Conservation (phyloP, 2,888 invertebrate species). For the Sylvicola cinctus region DNA sequence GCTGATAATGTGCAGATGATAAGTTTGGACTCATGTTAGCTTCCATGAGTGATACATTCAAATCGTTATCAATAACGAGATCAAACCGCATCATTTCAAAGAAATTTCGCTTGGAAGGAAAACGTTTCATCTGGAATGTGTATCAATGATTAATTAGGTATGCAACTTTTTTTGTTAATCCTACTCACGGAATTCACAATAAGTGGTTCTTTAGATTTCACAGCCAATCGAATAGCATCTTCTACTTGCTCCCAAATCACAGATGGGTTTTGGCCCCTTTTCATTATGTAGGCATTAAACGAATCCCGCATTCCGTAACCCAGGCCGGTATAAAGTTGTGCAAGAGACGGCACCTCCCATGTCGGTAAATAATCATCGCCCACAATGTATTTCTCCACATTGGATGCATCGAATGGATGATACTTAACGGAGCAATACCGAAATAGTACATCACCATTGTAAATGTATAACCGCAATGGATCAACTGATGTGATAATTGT, state of each 20-base stretch:
- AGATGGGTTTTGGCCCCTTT: conserved; percentile 45
- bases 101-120: conserved; percentile 43
- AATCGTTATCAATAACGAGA: conserved; percentile 69
- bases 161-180: not conserved
- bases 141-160: not conserved
- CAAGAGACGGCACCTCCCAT: conserved; percentile 73
- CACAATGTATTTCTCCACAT: conserved; percentile 78
- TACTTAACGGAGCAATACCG: conserved; percentile 79
- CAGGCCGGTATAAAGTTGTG: conserved; percentile 43
- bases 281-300: conserved; percentile 53
- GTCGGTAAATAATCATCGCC: conserved; percentile 86
- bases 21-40: conserved; percentile 98
- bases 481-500: conserved; percentile 76
- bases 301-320: conserved; percentile 72
- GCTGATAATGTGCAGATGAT: conserved; percentile 80
- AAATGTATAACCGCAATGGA: conserved; percentile 75
- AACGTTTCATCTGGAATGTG: conserved; percentile 24
- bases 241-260: conserved; percentile 64
- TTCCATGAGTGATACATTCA: conserved; percentile 78
- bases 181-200: conserved; percentile 37
- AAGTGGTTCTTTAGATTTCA: conserved; percentile 47
- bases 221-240: conserved; percentile 49
- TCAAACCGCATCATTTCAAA: conserved; percentile 94
- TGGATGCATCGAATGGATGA: conserved; percentile 65
- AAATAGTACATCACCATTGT: conserved; percentile 74